A percentile compares a stretch with the other conserved stretches of the same genome.
Conservation (phyloP, 2,888 invertebrate species). For the Cheilosia vulpina region DNA sequence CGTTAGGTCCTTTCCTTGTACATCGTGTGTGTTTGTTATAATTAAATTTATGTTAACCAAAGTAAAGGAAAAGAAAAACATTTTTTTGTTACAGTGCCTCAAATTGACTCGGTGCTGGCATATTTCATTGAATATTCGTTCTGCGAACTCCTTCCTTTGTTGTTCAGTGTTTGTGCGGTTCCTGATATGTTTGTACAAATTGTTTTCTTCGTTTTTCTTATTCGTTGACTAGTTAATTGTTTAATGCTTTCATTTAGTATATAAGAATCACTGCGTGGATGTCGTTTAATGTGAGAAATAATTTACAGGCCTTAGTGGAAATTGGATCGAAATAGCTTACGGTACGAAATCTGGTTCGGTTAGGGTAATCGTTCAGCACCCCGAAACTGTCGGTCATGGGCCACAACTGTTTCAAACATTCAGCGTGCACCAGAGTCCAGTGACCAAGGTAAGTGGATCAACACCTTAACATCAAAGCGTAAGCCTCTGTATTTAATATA, state of each 20-base stretch:
- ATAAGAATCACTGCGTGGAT: neutral
- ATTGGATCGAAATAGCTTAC: conserved; percentile 99
- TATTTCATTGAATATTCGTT: conserved; percentile 67
- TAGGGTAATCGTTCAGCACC: conserved; percentile 98
- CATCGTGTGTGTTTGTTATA: conserved; percentile 15
- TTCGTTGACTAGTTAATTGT: conserved; percentile 38
- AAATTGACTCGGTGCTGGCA: conserved; percentile 77
- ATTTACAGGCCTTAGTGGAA: conserved; percentile 93
- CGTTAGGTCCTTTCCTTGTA: neutral
- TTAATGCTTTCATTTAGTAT: conserved; percentile 20
- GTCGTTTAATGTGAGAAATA: conserved; percentile 38
- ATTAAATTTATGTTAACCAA: conserved; percentile 36
- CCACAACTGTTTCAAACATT: conserved; percentile 99
- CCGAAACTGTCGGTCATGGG: conserved; percentile 99
- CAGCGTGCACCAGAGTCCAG: conserved; percentile 97
- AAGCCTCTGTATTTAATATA: neutral
- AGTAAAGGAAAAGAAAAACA: conserved; percentile 58
- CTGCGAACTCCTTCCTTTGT: conserved; percentile 38
- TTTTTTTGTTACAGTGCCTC: conserved; percentile 54
- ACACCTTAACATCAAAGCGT: neutral
- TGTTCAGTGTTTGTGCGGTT: conserved; percentile 42
- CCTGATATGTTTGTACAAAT: conserved; percentile 39
- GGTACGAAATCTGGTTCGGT: conserved; percentile 98
- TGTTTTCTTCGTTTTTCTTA: conserved; percentile 43
- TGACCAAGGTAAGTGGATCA: conserved; percentile 90